Evolutionary conservation across 2,888 invertebrate species (phyloP).

Genomic region (Lepidonotus clava): DNA sequence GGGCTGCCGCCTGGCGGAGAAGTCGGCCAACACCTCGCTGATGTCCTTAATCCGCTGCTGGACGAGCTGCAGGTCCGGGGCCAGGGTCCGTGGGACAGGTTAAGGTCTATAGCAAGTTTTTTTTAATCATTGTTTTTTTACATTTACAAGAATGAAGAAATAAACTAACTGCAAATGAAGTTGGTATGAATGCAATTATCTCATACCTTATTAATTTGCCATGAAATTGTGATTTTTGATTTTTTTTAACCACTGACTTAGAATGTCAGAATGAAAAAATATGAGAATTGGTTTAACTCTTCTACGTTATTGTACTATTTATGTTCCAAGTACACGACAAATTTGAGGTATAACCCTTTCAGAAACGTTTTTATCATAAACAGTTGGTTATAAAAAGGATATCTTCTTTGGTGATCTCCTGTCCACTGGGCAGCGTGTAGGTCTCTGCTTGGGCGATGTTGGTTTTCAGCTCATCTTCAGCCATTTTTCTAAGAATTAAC

Average conservation of each 20-base stretch:
- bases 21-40: conserved; percentile 89
- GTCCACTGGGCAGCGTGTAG: conserved; percentile 89
- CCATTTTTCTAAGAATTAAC: conserved; percentile 83
- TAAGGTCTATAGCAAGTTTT: no score
- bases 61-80: conserved; percentile 87
- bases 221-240: no score
- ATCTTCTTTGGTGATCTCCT: conserved; percentile 85
- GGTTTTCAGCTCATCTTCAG: conserved; percentile 90
- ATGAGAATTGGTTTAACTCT: no score
- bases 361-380: neutral
- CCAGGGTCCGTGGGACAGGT: conserved; percentile 66
- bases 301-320: no score
- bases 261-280: neutral
- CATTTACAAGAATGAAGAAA: no score
- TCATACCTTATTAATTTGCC: no score
- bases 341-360: no score
- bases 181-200: neutral
- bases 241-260: no score
- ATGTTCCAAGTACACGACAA: no score
- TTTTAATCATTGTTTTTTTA: no score
- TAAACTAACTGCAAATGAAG: no score
- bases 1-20: conserved; percentile 82
- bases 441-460: conserved; percentile 84
- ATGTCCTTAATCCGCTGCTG: conserved; percentile 94
- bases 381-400: conserved; percentile 54